Percentiles rank a stretch among this genome's conserved stretches.
These are phyloP conservation scores for Aegotheles bennettii DNA, from an alignment of 2,113 vertebrate genomes.

Conservation along the genomic window DNA sequence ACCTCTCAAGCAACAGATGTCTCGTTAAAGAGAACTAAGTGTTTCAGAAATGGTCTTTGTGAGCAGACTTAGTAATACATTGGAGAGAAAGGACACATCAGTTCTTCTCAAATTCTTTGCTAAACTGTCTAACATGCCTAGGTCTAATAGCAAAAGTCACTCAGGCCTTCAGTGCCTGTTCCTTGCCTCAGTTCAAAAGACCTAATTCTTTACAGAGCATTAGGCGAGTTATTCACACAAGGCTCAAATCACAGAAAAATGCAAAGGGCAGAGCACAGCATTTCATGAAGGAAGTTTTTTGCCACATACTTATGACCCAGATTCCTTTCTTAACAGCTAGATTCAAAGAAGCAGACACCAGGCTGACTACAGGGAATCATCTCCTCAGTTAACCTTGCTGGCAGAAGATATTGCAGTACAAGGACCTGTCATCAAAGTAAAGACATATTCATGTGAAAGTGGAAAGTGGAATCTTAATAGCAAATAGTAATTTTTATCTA, in stretches of 20 bases:
- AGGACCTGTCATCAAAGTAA: not conserved
- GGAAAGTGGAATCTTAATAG: not conserved
- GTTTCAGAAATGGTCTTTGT: not conserved
- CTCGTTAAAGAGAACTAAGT: not conserved
- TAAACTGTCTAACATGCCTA: not conserved
- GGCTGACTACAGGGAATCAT: not conserved
- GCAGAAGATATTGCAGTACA: not conserved
- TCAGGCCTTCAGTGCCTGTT: not conserved
- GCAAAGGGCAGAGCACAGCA: not conserved
- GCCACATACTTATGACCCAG: not conserved
- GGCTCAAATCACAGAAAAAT: not conserved
- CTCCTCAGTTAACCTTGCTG: not conserved
- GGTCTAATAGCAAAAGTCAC: not conserved
- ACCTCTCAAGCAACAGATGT: not conserved
- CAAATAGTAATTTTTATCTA: slow-evolving; percentile 15
- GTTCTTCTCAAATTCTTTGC: not conserved
- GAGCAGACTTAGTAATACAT: not conserved
- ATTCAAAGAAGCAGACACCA: not conserved
- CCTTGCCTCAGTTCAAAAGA: not conserved
- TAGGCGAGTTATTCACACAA: not conserved
- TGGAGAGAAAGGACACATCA: not conserved
- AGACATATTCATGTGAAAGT: slow-evolving; percentile 8
- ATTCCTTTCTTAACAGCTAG: not conserved
- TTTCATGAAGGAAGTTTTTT: not conserved
- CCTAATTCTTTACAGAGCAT: not conserved